phyloP scores from a whole-genome alignment of 1,140 invertebrate genomes.

The Trachelipus rathkii region DNA sequence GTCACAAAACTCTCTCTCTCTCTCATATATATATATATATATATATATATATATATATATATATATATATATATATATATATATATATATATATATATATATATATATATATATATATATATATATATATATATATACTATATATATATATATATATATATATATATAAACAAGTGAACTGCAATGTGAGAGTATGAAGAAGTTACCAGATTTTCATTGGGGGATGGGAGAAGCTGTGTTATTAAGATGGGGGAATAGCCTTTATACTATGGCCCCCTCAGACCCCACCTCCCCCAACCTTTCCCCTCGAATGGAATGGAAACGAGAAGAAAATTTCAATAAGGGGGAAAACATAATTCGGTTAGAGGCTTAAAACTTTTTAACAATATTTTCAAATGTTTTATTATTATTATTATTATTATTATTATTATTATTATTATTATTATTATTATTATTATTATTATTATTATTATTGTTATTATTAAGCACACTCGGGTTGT shows the following conservation, averaged over 20 bases:
- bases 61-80: conserved; percentile 6
- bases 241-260: no score
- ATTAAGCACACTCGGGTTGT: no score
- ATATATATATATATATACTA: neutral
- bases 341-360: neutral
- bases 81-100: conserved; percentile 5
- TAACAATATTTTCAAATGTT: conserved; percentile 11
- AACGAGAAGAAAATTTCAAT: conserved; percentile 3
- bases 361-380: conserved; percentile 6
- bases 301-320: neutral
- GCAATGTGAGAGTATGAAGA: no score
- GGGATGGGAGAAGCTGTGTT: no score
- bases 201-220: no score
- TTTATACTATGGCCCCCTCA: no score
- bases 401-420: neutral
- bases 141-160: neutral
- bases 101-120: neutral
- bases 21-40: conserved; percentile 17
- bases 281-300: neutral
- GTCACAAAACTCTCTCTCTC: no score
- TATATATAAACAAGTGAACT: no score
- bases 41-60: neutral
- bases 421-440: no score
- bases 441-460: no score
- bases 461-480: no score